Evolutionary conservation across 2,797 vertebrate species (phyloP).

Genomic region (Sebastes trivittatus): DNA sequence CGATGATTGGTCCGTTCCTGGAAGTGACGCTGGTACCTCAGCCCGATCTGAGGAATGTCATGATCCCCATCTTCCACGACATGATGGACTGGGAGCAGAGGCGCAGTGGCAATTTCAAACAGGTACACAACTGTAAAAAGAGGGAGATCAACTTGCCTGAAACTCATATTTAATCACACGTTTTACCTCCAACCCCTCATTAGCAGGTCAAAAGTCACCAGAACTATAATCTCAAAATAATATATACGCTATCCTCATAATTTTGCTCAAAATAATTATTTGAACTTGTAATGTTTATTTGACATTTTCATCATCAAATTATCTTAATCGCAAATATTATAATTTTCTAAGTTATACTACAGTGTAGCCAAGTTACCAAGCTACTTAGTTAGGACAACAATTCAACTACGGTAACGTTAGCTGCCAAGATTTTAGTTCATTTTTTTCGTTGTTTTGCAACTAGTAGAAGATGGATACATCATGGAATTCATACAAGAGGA

Average conservation of each 20-base stretch:
- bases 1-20: slow-evolving; percentile 96
- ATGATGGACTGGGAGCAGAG: slow-evolving; percentile 99
- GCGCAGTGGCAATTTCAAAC: slow-evolving; percentile 96
- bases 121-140: slow-evolving; percentile 79
- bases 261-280: neutral
- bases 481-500: no score
- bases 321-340: neutral
- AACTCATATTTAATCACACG: neutral
- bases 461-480: no score
- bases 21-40: slow-evolving; percentile 98
- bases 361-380: neutral
- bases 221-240: neutral
- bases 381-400: neutral
- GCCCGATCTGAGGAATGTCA: slow-evolving; percentile 95
- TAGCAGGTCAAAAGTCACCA: neutral
- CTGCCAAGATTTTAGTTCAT: neutral
- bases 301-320: neutral
- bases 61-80: slow-evolving; percentile 99
- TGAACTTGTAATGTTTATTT: neutral
- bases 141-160: neutral
- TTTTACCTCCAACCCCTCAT: rapidly evolving
- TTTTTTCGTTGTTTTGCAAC: neutral
- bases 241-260: neutral
- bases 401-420: neutral
- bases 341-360: neutral